A percentile compares a stretch with the other conserved stretches of the same genome.
These are phyloP conservation scores for Syngnathus typhle DNA, from an alignment of 2,113 vertebrate genomes.

Conservation along the genomic window DNA sequence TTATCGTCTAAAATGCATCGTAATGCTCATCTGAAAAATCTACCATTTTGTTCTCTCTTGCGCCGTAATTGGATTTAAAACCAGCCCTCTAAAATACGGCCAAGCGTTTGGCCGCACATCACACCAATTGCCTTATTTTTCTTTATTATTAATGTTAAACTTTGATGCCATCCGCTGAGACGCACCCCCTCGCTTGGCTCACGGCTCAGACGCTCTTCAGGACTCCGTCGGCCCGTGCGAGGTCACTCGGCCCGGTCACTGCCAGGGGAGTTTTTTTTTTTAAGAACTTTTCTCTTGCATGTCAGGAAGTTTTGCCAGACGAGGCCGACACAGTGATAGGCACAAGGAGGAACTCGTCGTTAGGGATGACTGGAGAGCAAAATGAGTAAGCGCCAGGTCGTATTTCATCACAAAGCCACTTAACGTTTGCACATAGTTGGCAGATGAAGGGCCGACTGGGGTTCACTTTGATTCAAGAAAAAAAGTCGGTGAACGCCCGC, in stretches of 20 bases:
- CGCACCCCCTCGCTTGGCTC: slow-evolving; percentile 21
- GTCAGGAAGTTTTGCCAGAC: slow-evolving; percentile 56
- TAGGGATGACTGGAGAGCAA: slow-evolving; percentile 34
- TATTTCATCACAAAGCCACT: slow-evolving; percentile 20
- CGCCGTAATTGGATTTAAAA: not conserved
- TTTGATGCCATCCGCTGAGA: not conserved
- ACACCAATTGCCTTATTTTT: not conserved
- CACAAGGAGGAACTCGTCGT: slow-evolving; percentile 40
- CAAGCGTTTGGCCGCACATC: not conserved
- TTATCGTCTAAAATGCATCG: no score
- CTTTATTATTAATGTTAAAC: slow-evolving; percentile 5
- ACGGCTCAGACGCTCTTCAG: slow-evolving; percentile 42
- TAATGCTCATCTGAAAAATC: no score
- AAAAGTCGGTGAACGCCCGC: no score
- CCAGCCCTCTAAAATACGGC: not conserved
- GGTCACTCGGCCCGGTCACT: slow-evolving; percentile 57
- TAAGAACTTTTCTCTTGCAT: slow-evolving; percentile 57
- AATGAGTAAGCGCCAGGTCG: slow-evolving; percentile 24
- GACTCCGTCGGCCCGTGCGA: slow-evolving; percentile 50
- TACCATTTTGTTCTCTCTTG: not conserved
- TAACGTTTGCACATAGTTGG: slow-evolving; percentile 11
- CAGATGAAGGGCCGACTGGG: slow-evolving; percentile 5
- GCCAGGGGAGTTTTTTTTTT: slow-evolving; percentile 55
- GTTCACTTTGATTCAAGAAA: not conserved
- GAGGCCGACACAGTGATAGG: slow-evolving; percentile 50